Evolutionary conservation across 2,797 vertebrate species (phyloP).

Genomic region (Cyclopterus lumpus): DNA sequence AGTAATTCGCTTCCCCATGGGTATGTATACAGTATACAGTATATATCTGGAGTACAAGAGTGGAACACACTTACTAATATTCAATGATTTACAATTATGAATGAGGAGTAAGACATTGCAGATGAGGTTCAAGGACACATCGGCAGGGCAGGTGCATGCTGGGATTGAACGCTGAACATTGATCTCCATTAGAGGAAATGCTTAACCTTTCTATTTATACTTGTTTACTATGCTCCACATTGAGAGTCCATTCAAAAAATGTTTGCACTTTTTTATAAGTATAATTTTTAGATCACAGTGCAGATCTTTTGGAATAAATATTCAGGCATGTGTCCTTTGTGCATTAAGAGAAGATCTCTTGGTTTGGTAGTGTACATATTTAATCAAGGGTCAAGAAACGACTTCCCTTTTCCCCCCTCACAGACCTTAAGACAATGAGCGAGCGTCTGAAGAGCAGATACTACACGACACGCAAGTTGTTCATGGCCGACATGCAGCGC

Average conservation of each 20-base stretch:
- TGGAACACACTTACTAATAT: not conserved
- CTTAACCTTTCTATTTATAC: not conserved
- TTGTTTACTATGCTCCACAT: not conserved
- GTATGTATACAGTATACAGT: slow-evolving; percentile 86
- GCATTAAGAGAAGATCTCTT: not conserved
- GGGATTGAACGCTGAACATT: not conserved
- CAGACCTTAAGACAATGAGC: slow-evolving; percentile 99
- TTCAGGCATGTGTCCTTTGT: not conserved
- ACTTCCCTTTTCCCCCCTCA: slow-evolving; percentile 5
- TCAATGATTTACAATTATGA: not conserved
- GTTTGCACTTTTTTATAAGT: not conserved
- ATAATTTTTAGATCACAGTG: no score
- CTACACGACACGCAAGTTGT: slow-evolving; percentile 97
- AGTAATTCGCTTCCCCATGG: slow-evolving; percentile 99
- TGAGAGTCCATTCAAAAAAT: not conserved
- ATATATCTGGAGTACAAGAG: slow-evolving; percentile 72
- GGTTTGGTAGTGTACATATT: not conserved
- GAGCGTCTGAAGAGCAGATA: slow-evolving; percentile 98
- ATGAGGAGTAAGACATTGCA: not conserved
- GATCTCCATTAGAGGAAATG: not conserved
- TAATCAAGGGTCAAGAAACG: not conserved
- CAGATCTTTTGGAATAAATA: not conserved
- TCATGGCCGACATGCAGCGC: slow-evolving; percentile 99
- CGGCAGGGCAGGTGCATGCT: not conserved
- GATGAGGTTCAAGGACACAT: not conserved